Conservation (phyloP, 2,113 vertebrate genomes). For the Oryzias melastigma region DNA sequence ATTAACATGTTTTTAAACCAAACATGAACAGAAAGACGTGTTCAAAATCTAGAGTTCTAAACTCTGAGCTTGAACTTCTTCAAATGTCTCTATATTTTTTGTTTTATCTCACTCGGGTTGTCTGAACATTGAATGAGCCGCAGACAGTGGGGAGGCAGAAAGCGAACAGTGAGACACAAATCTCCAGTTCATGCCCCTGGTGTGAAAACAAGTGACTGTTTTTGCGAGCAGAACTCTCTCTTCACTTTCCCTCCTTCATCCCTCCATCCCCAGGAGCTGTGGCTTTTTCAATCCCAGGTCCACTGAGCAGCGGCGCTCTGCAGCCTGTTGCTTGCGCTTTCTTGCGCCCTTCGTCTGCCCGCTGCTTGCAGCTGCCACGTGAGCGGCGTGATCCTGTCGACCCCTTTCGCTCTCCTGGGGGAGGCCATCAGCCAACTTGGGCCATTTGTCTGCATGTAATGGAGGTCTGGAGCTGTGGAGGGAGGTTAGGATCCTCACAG, state of each 20-base stretch:
- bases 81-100: background rate
- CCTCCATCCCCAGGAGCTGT: conserved; percentile 47
- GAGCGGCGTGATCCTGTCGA: conserved; percentile 49
- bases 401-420: conserved; percentile 40
- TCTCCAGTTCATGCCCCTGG: conserved; percentile 45
- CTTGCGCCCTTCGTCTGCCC: conserved; percentile 33
- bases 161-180: conserved; percentile 32
- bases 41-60: no score
- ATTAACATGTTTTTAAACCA: no score
- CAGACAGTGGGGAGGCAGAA: conserved; percentile 18
- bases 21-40: no score
- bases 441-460: conserved; percentile 71
- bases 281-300: conserved; percentile 43
- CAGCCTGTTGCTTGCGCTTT: conserved; percentile 20
- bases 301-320: conserved; percentile 30
- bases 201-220: conserved; percentile 58
- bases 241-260: conserved; percentile 22
- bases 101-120: background rate
- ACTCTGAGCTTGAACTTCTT: conserved; percentile 3
- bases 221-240: conserved; percentile 39
- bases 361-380: conserved; percentile 33
- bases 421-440: conserved; percentile 37
- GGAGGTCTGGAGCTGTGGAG: conserved; percentile 58
- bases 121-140: conserved; percentile 17
- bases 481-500: conserved; percentile 48